Conservation (phyloP, 1,140 invertebrate species). For the Batillaria attramentaria region DNA sequence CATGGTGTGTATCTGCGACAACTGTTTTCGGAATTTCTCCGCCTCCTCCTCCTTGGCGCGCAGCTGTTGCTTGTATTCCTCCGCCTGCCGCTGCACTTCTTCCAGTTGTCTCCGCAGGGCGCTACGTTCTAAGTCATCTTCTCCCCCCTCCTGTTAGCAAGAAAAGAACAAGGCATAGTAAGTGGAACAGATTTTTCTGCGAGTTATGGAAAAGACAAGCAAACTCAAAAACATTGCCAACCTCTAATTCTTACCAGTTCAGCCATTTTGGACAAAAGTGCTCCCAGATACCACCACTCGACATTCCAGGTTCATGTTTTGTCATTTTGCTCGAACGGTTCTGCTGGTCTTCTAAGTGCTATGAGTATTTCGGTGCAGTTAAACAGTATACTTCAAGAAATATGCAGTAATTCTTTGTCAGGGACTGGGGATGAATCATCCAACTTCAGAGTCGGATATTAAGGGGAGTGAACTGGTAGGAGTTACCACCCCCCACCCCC, state of each 20-base stretch:
- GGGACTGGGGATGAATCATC: too few species aligned
- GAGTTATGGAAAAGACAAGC: too few species aligned
- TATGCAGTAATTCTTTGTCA: too few species aligned
- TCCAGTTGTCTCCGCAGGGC: slow-evolving; percentile 61
- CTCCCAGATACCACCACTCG: too few species aligned
- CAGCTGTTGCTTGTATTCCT: slow-evolving; percentile 62
- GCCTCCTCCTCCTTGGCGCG: slow-evolving; percentile 64
- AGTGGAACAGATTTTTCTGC: too few species aligned
- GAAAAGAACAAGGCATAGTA: background rate
- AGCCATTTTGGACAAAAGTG: too few species aligned
- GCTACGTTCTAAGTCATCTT: slow-evolving; percentile 38
- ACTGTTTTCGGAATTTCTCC: slow-evolving; percentile 61
- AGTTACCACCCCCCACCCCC: too few species aligned
- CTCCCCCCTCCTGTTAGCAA: slow-evolving; percentile 5
- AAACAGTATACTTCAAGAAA: background rate
- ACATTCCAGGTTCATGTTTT: background rate
- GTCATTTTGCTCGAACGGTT: background rate
- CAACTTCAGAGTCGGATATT: too few species aligned
- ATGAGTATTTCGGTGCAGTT: background rate
- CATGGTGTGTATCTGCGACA: slow-evolving; percentile 35
- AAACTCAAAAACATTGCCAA: too few species aligned
- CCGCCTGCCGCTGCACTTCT: slow-evolving; percentile 59
- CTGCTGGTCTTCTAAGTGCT: background rate
- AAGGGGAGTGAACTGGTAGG: too few species aligned
- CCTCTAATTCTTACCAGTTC: too few species aligned